Evolutionary conservation across 2,797 vertebrate species (phyloP).

Genomic region (Ctenopoma kingsleyae): DNA sequence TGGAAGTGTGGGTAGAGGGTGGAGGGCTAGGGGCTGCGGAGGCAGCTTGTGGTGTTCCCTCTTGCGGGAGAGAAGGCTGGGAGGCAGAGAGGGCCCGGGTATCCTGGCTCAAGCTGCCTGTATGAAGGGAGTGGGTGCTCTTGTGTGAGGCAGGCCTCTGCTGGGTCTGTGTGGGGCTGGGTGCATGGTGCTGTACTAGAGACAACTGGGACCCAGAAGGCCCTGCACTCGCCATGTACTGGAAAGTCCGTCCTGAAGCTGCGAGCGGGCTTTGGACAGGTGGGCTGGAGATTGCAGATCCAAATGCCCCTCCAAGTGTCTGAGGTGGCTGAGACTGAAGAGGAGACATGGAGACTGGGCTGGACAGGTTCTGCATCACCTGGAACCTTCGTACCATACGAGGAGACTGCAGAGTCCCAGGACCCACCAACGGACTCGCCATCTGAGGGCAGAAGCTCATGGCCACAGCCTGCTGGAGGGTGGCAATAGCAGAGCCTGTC

Average conservation of each 20-base stretch:
- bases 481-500: conserved; percentile 93
- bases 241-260: conserved; percentile 85
- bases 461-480: conserved; percentile 95
- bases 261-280: conserved; percentile 88
- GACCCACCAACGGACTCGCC: conserved; percentile 88
- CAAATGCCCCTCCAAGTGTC: conserved; percentile 75
- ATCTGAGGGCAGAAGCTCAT: conserved; percentile 99
- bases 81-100: conserved; percentile 90
- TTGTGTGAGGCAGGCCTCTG: conserved; percentile 90
- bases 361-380: conserved; percentile 88
- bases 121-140: conserved; percentile 87
- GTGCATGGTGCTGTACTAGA: conserved; percentile 90
- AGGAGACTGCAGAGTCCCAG: conserved; percentile 89
- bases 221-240: conserved; percentile 81
- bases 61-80: conserved; percentile 91
- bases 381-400: conserved; percentile 91
- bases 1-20: conserved; percentile 87
- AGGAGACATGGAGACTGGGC: conserved; percentile 89
- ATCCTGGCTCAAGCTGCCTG: conserved; percentile 89
- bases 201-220: conserved; percentile 91
- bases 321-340: conserved; percentile 85
- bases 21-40: conserved; percentile 82
- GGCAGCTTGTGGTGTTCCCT: conserved; percentile 72
- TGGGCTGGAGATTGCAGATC: conserved; percentile 82
- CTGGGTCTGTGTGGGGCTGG: conserved; percentile 85